Conservation (phyloP, 2,113 vertebrate species). For the Brachypteracias leptosomus region DNA sequence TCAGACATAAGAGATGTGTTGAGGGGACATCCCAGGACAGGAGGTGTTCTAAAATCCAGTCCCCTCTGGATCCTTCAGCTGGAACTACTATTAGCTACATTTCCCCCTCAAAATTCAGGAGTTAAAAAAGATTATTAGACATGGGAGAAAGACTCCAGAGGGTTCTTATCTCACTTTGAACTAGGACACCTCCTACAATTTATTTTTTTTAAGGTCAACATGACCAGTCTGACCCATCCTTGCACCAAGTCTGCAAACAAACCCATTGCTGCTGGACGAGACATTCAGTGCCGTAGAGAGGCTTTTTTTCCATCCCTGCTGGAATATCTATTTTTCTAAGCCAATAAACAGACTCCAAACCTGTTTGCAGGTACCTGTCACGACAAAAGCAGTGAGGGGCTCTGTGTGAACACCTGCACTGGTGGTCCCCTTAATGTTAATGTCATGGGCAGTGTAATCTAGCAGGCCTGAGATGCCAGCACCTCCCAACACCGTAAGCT, state of each 20-base stretch:
- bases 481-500: slow-evolving; percentile 59
- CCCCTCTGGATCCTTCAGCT: background rate
- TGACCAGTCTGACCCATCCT: background rate
- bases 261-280: background rate
- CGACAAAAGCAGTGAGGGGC: slow-evolving; percentile 66
- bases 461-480: slow-evolving; percentile 60
- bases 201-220: background rate
- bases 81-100: background rate
- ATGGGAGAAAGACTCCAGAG: background rate
- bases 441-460: slow-evolving; percentile 64
- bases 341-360: background rate
- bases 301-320: background rate
- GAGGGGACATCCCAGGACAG: background rate
- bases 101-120: background rate
- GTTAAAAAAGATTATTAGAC: background rate
- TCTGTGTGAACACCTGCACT: slow-evolving; percentile 41
- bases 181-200: background rate
- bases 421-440: slow-evolving; percentile 65
- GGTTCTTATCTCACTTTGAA: background rate
- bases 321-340: background rate
- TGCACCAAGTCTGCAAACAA: background rate
- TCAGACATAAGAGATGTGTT: background rate
- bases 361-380: slow-evolving; percentile 66
- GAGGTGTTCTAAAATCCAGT: background rate
- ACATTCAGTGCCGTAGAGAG: background rate